Evolutionary conservation across 2,888 invertebrate genomes (phyloP).

Genomic region (Xestia sexstrigata): DNA sequence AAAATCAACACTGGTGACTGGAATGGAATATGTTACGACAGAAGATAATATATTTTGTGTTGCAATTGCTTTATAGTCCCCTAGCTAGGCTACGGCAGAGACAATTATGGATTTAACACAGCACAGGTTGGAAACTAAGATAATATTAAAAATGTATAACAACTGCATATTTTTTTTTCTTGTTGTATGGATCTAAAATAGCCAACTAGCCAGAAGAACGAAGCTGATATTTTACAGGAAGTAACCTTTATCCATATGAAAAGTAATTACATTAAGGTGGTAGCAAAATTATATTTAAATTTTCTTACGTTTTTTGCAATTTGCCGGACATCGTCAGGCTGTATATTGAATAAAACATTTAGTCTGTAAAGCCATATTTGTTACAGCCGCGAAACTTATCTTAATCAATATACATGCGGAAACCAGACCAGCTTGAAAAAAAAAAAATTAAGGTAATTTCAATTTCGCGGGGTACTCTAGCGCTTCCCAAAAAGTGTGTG

Average conservation of each 20-base stretch:
- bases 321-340: too few species aligned
- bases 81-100: background rate
- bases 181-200: background rate
- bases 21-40: conserved; percentile 24
- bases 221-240: background rate
- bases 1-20: conserved; percentile 39
- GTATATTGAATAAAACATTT: too few species aligned
- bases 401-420: too few species aligned
- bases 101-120: background rate
- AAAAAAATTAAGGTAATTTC: too few species aligned
- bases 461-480: too few species aligned
- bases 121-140: background rate
- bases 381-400: too few species aligned
- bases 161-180: background rate
- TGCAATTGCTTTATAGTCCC: background rate
- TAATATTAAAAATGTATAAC: background rate
- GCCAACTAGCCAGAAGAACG: background rate
- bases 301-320: too few species aligned
- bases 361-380: too few species aligned
- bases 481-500: background rate
- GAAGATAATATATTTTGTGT: conserved; percentile 25
- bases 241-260: background rate
- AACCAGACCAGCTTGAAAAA: too few species aligned
- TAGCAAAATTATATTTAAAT: too few species aligned
- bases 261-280: too few species aligned